Evolutionary conservation across 1,140 invertebrate genomes (phyloP).

Genomic region (Aphidius ervi): DNA sequence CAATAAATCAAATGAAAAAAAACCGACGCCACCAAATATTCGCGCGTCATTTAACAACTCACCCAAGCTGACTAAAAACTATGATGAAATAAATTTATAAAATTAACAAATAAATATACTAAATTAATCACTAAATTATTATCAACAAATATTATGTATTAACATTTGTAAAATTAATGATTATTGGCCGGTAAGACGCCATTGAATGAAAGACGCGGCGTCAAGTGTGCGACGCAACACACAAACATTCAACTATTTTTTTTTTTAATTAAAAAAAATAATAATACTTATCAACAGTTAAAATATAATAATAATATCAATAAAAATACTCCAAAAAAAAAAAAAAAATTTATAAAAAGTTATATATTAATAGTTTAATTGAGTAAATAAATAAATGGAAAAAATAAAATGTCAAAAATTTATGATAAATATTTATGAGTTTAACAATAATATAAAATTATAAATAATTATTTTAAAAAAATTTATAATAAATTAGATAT

Average conservation of each 20-base stretch:
- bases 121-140: background rate
- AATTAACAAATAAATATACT: too few species aligned
- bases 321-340: constrained; percentile 6
- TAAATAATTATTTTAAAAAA: background rate
- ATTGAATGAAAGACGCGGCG: constrained; percentile 21
- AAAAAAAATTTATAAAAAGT: too few species aligned
- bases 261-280: constrained; percentile 2
- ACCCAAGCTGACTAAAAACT: background rate
- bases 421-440: background rate
- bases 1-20: background rate
- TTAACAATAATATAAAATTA: background rate
- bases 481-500: background rate
- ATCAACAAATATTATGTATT: constrained; percentile 1
- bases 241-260: constrained; percentile 9
- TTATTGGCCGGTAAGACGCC: constrained; percentile 19
- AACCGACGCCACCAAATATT: constrained; percentile 17
- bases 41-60: constrained; percentile 15
- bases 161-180: constrained; percentile 3
- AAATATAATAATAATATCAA: background rate
- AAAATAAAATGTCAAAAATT: too few species aligned
- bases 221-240: constrained; percentile 21
- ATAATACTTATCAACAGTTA: constrained; percentile 19
- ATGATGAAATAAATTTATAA: too few species aligned
- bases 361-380: too few species aligned
- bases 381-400: too few species aligned